These are phyloP conservation scores for Halcyon leucocephala DNA, from an alignment of 2,797 vertebrate species.

Conservation along the genomic window DNA sequence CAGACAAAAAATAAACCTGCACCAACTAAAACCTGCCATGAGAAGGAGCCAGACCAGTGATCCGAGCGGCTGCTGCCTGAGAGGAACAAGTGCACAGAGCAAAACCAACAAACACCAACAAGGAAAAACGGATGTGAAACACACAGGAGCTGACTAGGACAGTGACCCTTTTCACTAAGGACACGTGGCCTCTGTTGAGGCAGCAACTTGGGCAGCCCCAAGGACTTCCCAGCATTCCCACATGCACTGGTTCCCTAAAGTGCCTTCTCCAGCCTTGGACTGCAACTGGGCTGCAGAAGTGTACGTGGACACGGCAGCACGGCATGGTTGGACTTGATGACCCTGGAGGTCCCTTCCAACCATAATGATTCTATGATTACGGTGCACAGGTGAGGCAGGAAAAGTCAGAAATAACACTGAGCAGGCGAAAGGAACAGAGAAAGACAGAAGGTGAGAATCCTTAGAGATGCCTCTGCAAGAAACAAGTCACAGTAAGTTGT, in stretches of 20 bases:
- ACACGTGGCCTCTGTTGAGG: background rate
- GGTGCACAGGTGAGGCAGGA: background rate
- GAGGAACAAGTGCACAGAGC: background rate
- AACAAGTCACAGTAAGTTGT: background rate
- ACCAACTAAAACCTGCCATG: background rate
- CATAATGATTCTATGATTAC: too few species aligned
- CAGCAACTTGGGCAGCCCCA: background rate
- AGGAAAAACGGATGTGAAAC: constrained; percentile 13
- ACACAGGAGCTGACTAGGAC: background rate
- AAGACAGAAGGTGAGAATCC: background rate
- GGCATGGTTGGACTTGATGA: too few species aligned
- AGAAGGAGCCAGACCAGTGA: background rate
- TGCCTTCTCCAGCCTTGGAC: background rate
- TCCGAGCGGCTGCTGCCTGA: background rate
- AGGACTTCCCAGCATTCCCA: background rate
- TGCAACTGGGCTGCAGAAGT: background rate
- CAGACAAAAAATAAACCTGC: background rate
- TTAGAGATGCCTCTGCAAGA: background rate
- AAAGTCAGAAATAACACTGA: background rate
- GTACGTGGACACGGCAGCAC: rapidly evolving
- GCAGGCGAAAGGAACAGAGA: background rate
- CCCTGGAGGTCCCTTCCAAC: too few species aligned
- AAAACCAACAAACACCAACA: background rate
- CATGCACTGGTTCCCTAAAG: background rate
- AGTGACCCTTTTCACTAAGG: background rate